Percentiles rank a stretch among this genome's conserved stretches.
These are phyloP conservation scores for Tyrophagus putrescentiae DNA, from an alignment of 1,140 invertebrate species.

Conservation along the genomic window DNA sequence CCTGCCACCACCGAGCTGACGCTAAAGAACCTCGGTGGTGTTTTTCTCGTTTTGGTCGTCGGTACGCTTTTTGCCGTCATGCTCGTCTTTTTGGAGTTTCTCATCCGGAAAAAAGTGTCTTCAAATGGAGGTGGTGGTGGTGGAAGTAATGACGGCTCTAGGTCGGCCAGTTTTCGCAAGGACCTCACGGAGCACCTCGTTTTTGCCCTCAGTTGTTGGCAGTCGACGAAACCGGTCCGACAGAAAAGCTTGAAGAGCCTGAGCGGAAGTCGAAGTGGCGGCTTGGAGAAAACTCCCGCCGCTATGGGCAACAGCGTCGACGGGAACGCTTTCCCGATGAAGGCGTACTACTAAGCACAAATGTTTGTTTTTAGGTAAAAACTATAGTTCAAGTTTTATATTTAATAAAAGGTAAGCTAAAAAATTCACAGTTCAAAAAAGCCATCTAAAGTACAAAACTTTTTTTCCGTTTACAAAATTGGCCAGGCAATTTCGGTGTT, in stretches of 20 bases:
- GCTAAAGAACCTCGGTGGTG: constrained; percentile 36
- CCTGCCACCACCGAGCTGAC: constrained; percentile 27
- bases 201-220: constrained; percentile 29
- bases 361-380: no score
- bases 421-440: background rate
- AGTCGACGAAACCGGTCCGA: constrained; percentile 28
- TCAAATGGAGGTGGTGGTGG: background rate
- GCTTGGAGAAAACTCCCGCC: no score
- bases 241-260: background rate
- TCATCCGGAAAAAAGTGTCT: constrained; percentile 24
- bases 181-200: constrained; percentile 26
- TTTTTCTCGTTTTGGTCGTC: constrained; percentile 40
- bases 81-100: constrained; percentile 27
- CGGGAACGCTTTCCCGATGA: no score
- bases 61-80: constrained; percentile 32
- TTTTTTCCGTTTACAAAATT: background rate
- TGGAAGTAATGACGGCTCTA: background rate
- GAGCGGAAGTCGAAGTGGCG: background rate
- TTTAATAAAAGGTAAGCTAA: no score
- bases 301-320: no score
- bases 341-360: no score
- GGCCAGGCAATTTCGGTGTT: constrained; percentile 4
- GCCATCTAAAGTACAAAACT: background rate
- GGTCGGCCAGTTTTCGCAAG: background rate
- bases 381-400: no score